Evolutionary conservation across 2,888 invertebrate genomes (phyloP), one percentile per base, ranked within the genome.

Genomic region (Orthosia incerta): DNA sequence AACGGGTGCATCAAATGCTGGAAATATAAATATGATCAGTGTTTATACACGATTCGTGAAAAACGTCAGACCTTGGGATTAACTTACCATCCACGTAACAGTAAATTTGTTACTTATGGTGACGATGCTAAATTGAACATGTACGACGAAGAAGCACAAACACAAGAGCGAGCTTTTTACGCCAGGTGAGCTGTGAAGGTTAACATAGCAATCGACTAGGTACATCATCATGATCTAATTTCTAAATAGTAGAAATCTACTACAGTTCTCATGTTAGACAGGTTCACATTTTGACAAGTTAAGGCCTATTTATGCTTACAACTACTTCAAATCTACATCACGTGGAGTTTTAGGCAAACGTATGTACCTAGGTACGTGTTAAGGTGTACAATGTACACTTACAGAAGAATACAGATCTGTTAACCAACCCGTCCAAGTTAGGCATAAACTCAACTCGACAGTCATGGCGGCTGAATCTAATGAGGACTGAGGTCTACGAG

Each of bases 1-100:
- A 97, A 97, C 86, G 98, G 98, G 53, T 97, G 96, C 86, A 97
- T 98, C 12, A 97, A 97, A 93, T 97, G 97, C 86, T 98, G 97
- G 97, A 97, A 97, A 90, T 97, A 97, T 89, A 97, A 97, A 87
- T 97, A 97, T 82, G 95, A 96, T 46, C 97, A 97, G 85, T 97
- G 97, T 87, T 88, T 97, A 53, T 97, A 97, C 82, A 97, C 97
- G 1, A 97, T 97, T 85, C 94, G 97, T 79, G 98, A 98, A 88
- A 97, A 97, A 79, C 94, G 97, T 46, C 97, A 97, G 92, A 97
- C 97, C 0, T 95, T 97, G 74, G 97, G 97, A 9, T 87, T 97
- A 63, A 95, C 95, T 60, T 97, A 97, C 87, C 97, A 97, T 89
- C 97, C 97, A 39, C 94, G 96, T 16, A 94, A 96, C 75, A 96